These are phyloP conservation scores for Cryptus armator DNA, from an alignment of 2,888 invertebrate genomes.

Conservation along the genomic window DNA sequence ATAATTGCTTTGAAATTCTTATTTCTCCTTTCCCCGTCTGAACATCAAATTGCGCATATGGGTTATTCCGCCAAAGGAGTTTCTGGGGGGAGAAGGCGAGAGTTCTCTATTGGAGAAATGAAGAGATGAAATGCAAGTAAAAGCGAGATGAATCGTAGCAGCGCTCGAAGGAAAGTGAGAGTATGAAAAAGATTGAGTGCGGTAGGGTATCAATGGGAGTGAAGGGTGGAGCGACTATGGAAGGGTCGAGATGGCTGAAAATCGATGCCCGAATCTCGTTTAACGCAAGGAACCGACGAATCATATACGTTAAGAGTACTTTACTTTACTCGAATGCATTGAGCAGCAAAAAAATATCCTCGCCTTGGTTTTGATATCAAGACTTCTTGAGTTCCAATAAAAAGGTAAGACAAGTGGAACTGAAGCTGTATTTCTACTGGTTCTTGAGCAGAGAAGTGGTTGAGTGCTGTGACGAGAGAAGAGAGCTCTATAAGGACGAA, in stretches of 20 bases:
- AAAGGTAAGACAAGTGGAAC: conserved; percentile 23
- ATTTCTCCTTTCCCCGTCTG: neutral
- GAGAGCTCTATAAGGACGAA: conserved; percentile 2
- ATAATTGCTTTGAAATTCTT: neutral
- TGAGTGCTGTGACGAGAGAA: conserved; percentile 33
- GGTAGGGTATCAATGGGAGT: conserved; percentile 17
- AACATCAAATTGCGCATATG: neutral
- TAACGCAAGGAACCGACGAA: conserved; percentile 50
- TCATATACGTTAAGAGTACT: conserved; percentile 29
- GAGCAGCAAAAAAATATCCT: neutral
- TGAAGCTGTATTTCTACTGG: conserved; percentile 28
- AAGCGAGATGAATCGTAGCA: conserved; percentile 25
- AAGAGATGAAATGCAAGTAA: conserved; percentile 11
- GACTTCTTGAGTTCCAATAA: conserved; percentile 46
- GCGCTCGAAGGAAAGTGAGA: conserved; percentile 21
- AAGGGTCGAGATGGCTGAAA: conserved; percentile 25
- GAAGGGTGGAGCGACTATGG: neutral
- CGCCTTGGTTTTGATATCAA: conserved; percentile 7
- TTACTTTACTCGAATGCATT: neutral
- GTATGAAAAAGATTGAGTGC: conserved; percentile 41
- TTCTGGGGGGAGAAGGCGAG: neutral
- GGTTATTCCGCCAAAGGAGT: neutral
- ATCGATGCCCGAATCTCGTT: conserved; percentile 53
- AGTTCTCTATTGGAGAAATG: conserved; percentile 7
- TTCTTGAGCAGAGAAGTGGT: conserved; percentile 43